Conservation (phyloP, 2,113 vertebrate genomes). For the Epinephelus cyanopodus region DNA sequence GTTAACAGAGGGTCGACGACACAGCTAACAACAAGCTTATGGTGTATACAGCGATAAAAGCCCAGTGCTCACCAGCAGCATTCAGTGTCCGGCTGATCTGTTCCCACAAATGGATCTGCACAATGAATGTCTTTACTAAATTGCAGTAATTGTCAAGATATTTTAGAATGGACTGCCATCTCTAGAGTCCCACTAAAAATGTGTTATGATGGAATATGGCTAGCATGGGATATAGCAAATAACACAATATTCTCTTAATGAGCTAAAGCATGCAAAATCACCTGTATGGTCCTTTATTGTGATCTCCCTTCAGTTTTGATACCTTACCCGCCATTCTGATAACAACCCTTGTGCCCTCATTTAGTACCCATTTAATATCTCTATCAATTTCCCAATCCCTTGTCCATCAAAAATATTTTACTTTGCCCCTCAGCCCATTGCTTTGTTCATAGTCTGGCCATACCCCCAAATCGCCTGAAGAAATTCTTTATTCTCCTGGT, state of each 20-base stretch:
- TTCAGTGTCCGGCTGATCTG: no score
- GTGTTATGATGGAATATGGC: not conserved
- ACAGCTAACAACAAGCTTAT: no score
- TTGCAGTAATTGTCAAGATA: not conserved
- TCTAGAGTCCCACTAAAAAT: not conserved
- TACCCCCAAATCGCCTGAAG: not conserved
- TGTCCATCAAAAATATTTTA: not conserved
- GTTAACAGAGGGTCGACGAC: no score
- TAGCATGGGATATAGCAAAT: not conserved
- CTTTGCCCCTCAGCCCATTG: not conserved
- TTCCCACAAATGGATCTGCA: no score
- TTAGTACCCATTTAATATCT: not conserved
- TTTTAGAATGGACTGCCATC: not conserved
- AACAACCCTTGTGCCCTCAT: not conserved
- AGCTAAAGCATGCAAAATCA: conserved; percentile 26
- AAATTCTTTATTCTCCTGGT: not conserved
- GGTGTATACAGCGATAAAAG: no score
- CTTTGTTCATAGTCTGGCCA: conserved; percentile 8
- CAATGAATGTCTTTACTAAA: not conserved
- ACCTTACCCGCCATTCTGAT: not conserved
- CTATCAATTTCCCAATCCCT: not conserved
- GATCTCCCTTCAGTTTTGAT: not conserved
- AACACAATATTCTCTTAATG: not conserved
- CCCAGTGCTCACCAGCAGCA: no score
- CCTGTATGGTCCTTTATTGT: conserved; percentile 1